phyloP scores from a whole-genome alignment of 2,888 invertebrate genomes.

The Camponotus fellah region DNA sequence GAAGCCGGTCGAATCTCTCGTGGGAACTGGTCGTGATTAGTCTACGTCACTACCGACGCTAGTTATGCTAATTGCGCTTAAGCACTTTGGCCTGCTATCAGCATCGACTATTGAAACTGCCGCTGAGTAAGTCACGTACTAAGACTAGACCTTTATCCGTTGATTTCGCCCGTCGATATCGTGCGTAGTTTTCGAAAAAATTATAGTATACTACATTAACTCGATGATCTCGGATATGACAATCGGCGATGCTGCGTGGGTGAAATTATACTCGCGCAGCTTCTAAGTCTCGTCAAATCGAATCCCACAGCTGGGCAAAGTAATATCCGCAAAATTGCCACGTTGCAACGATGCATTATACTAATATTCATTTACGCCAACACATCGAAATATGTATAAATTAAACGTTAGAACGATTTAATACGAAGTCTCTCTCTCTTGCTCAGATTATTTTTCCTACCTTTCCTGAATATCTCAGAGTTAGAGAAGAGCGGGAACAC shows the following conservation, averaged over 20 bases:
- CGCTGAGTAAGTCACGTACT: constrained; percentile 69
- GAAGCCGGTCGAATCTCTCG: constrained; percentile 78
- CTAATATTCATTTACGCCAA: constrained; percentile 52
- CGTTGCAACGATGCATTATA: constrained; percentile 42
- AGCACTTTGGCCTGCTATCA: constrained; percentile 79
- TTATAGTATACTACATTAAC: constrained; percentile 2
- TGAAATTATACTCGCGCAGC: constrained; percentile 37
- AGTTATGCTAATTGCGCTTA: constrained; percentile 83
- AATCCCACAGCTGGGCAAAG: constrained; percentile 22
- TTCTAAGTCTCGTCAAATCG: constrained; percentile 29
- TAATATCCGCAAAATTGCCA: constrained; percentile 37
- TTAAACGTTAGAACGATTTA: constrained; percentile 40
- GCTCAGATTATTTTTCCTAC: constrained; percentile 40
- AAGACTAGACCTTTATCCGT: constrained; percentile 62
- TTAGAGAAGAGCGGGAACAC: constrained; percentile 26
- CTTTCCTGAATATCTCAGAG: constrained; percentile 25
- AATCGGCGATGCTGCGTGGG: constrained; percentile 40
- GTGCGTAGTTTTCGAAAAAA: constrained; percentile 9
- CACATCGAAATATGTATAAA: constrained; percentile 38
- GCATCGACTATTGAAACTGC: constrained; percentile 56
- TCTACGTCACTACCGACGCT: constrained; percentile 82
- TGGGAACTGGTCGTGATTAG: constrained; percentile 83
- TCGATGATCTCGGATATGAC: constrained; percentile 33
- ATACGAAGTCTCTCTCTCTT: not conserved
- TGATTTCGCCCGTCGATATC: constrained; percentile 63